phyloP scores from a whole-genome alignment of 2,113 vertebrate genomes.

The Laterallus jamaicensis region DNA sequence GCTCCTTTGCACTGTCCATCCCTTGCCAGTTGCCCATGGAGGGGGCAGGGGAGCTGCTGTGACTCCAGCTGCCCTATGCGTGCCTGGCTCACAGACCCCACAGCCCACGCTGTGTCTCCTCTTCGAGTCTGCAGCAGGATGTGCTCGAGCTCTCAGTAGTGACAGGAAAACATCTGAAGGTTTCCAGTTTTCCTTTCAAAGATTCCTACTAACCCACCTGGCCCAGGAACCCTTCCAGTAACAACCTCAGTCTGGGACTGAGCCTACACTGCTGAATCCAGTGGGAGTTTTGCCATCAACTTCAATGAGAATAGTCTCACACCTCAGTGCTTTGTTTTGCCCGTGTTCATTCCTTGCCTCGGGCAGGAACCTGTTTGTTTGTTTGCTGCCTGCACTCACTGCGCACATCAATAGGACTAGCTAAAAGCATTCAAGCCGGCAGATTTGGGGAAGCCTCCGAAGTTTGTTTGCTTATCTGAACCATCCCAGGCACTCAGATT shows the following conservation, averaged over 20 bases:
- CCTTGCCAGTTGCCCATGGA: background rate
- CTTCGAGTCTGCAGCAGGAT: background rate
- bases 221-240: conserved; percentile 39
- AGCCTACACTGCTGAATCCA: conserved; percentile 40
- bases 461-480: conserved; percentile 54
- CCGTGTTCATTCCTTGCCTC: conserved; percentile 28
- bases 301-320: conserved; percentile 63
- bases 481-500: background rate
- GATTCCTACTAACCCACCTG: conserved; percentile 7
- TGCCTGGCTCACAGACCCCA: background rate
- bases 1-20: background rate
- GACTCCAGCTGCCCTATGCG: background rate
- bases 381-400: conserved; percentile 49
- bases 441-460: conserved; percentile 22
- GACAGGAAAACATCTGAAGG: conserved; percentile 38
- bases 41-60: background rate
- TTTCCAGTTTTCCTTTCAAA: conserved; percentile 47
- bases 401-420: conserved; percentile 31
- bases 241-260: conserved; percentile 16
- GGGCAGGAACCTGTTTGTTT: conserved; percentile 56
- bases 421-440: conserved; percentile 32
- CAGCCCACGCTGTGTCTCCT: background rate
- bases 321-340: conserved; percentile 59
- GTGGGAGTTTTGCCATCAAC: conserved; percentile 52
- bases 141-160: background rate